Evolutionary conservation across 2,113 vertebrate genomes (phyloP).

Genomic region (Coryphaenoides rupestris): DNA sequence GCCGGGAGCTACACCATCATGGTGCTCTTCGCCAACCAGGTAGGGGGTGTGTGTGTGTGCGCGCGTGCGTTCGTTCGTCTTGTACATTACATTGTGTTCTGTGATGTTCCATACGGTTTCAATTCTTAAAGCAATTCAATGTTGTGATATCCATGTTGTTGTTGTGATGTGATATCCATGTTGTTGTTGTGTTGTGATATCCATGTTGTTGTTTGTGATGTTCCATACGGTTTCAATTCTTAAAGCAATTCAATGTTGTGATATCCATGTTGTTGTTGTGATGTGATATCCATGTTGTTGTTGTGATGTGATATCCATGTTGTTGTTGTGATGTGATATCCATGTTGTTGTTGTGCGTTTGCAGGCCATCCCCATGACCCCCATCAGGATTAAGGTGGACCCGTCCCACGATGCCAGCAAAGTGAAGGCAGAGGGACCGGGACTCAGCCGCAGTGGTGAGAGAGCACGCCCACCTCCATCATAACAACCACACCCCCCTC

Average conservation of each 20-base stretch:
- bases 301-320: too few relatives aligned
- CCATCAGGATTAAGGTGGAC: slow-evolving; percentile 88
- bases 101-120: not conserved
- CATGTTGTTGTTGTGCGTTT: not conserved
- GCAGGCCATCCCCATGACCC: slow-evolving; percentile 87
- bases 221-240: too few relatives aligned
- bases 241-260: too few relatives aligned
- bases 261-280: too few relatives aligned
- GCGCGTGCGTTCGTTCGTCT: not conserved
- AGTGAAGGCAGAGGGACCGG: slow-evolving; percentile 89
- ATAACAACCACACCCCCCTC: too few relatives aligned
- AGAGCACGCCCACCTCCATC: slow-evolving; percentile 17
- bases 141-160: too few relatives aligned
- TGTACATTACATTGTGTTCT: not conserved
- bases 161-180: too few relatives aligned
- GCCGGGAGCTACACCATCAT: slow-evolving; percentile 92
- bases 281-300: too few relatives aligned
- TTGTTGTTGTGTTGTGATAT: too few relatives aligned
- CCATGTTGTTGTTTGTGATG: too few relatives aligned
- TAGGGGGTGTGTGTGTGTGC: slow-evolving; percentile 36
- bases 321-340: too few relatives aligned
- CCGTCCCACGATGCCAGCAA: slow-evolving; percentile 90
- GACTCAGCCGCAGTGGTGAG: slow-evolving; percentile 84
- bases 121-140: too few relatives aligned
- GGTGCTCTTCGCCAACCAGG: slow-evolving; percentile 93